Evolutionary conservation across 2,113 vertebrate genomes (phyloP).

Genomic region (Solenodon paradoxus): DNA sequence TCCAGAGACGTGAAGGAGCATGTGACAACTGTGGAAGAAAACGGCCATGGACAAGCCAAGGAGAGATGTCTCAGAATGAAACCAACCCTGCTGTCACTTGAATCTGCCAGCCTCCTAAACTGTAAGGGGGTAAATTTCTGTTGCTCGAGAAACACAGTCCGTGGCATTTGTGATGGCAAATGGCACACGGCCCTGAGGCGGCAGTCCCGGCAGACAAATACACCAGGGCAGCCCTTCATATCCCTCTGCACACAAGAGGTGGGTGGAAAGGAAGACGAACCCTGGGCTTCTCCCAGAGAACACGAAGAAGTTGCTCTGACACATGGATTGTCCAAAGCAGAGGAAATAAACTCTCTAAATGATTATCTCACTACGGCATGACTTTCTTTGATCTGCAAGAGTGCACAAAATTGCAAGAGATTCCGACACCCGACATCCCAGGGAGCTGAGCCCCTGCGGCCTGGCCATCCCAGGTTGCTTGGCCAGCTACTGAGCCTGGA

Average conservation of each 20-base stretch:
- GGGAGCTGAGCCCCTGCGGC: not conserved
- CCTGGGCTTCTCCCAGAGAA: not conserved
- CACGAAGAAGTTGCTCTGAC: not conserved
- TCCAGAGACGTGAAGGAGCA: not conserved
- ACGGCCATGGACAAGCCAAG: not conserved
- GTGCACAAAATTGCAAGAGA: not conserved
- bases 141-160: not conserved
- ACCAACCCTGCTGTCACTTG: not conserved
- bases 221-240: not conserved
- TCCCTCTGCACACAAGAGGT: not conserved
- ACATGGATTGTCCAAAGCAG: not conserved
- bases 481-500: not conserved
- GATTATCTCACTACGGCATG: not conserved
- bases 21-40: not conserved
- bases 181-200: too few relatives aligned
- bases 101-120: not conserved
- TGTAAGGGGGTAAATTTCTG: not conserved
- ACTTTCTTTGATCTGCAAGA: not conserved
- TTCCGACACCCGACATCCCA: not conserved
- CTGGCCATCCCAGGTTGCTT: not conserved
- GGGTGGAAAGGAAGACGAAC: not conserved
- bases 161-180: not conserved
- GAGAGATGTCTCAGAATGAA: not conserved
- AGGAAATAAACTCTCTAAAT: not conserved
- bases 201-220: not conserved